Conservation (phyloP, 2,113 vertebrate genomes). For the Rana temporaria region DNA sequence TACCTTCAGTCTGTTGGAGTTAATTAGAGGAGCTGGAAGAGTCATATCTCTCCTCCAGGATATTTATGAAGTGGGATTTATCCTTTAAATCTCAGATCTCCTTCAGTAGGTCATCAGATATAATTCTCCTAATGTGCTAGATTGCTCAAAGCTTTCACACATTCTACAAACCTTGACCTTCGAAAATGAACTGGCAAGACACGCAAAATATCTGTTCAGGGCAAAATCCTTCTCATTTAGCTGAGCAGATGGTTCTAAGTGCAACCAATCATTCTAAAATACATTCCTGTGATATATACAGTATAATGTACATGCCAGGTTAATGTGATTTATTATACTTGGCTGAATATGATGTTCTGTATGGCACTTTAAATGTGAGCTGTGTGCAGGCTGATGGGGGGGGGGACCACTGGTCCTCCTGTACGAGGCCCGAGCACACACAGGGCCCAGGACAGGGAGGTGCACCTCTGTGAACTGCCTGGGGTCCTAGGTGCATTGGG, state of each 20-base stretch:
- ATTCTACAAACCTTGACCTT: not conserved
- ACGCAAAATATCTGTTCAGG: not conserved
- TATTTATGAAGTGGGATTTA: not conserved
- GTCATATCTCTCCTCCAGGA: conserved; percentile 5
- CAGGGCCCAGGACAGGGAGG: too few relatives aligned
- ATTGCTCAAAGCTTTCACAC: conserved; percentile 24
- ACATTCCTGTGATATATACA: not conserved
- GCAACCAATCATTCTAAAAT: not conserved
- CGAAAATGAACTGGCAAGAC: not conserved
- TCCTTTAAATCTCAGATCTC: not conserved
- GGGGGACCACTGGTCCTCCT: too few relatives aligned
- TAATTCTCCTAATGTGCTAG: conserved; percentile 33
- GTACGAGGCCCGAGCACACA: too few relatives aligned
- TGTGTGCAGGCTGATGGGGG: too few relatives aligned
- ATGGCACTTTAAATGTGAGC: too few relatives aligned
- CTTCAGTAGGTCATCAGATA: conserved; percentile 18
- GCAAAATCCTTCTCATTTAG: not conserved
- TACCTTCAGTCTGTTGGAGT: conserved; percentile 6
- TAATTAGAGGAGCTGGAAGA: conserved; percentile 7
- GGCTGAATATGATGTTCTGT: too few relatives aligned
- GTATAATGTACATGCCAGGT: too few relatives aligned
- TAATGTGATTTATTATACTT: too few relatives aligned
- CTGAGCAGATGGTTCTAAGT: not conserved
- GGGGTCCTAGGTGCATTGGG: too few relatives aligned
- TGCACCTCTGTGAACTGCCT: too few relatives aligned